Conservation (phyloP, 2,888 invertebrate genomes). For the Catocala nupta region DNA sequence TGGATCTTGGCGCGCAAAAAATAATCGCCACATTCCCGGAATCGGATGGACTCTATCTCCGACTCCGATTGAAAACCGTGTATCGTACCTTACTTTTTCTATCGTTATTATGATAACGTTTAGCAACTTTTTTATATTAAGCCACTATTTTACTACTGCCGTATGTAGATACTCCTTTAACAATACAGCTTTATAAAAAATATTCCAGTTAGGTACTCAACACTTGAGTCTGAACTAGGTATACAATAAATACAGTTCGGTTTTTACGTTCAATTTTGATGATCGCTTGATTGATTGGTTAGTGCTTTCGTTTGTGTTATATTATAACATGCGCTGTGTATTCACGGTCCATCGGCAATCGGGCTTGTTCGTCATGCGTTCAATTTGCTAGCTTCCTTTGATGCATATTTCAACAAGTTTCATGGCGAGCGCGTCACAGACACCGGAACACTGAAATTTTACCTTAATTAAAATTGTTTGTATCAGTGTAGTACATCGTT, state of each 20-base stretch:
- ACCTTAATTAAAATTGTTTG: constrained; percentile 63
- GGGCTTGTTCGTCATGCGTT: constrained; percentile 62
- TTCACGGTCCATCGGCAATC: constrained; percentile 58
- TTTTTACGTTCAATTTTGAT: constrained; percentile 32
- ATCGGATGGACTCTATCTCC: constrained; percentile 63
- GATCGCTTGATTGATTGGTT: constrained; percentile 34
- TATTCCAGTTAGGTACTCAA: background rate
- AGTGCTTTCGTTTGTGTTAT: constrained; percentile 47
- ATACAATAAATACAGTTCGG: constrained; percentile 5
- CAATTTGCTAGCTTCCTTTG: constrained; percentile 68
- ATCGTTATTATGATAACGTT: constrained; percentile 45
- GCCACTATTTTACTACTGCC: constrained; percentile 15
- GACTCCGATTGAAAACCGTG: constrained; percentile 57
- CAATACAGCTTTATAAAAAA: background rate
- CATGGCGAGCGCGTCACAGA: constrained; percentile 48
- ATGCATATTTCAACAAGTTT: constrained; percentile 72
- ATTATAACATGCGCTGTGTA: constrained; percentile 37
- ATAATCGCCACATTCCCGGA: constrained; percentile 55
- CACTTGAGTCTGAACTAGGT: constrained; percentile 18
- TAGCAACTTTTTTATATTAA: constrained; percentile 22
- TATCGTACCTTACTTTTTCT: constrained; percentile 37
- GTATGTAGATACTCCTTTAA: constrained; percentile 16
- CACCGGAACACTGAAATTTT: constrained; percentile 54
- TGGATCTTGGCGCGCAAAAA: constrained; percentile 48
- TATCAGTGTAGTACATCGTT: constrained; percentile 48